These are phyloP conservation scores for Pandemis heparana DNA, from an alignment of 2,888 invertebrate genomes.

Conservation along the genomic window DNA sequence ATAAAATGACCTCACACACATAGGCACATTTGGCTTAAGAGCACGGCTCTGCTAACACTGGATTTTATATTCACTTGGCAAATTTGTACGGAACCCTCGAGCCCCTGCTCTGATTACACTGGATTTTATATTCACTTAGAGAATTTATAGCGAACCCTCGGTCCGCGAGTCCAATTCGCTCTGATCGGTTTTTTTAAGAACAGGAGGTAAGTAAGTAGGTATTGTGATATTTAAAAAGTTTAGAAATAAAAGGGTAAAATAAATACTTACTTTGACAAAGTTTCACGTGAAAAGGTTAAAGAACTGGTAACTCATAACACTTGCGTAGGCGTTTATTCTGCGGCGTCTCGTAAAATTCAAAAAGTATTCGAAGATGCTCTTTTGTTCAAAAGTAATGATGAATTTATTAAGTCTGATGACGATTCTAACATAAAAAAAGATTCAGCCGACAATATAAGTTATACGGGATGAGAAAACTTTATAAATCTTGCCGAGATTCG, in stretches of 20 bases:
- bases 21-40: too few relatives aligned
- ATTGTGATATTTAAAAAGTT: background rate
- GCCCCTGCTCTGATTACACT: too few relatives aligned
- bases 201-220: background rate
- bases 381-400: background rate
- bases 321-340: background rate
- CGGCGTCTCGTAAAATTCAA: background rate
- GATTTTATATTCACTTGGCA: too few relatives aligned
- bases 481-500: slow-evolving; percentile 20
- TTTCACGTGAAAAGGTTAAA: background rate
- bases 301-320: background rate
- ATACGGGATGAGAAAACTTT: background rate
- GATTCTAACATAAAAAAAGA: background rate
- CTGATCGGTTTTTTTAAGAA: too few relatives aligned
- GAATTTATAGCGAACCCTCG: too few relatives aligned
- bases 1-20: too few relatives aligned
- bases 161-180: too few relatives aligned
- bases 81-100: too few relatives aligned
- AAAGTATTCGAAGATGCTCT: background rate
- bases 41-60: too few relatives aligned
- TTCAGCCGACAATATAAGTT: background rate
- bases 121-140: too few relatives aligned
- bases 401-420: background rate
- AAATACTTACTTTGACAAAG: background rate
- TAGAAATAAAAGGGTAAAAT: background rate